Conservation (phyloP, 2,797 vertebrate species). For the Myotis planiceps region DNA sequence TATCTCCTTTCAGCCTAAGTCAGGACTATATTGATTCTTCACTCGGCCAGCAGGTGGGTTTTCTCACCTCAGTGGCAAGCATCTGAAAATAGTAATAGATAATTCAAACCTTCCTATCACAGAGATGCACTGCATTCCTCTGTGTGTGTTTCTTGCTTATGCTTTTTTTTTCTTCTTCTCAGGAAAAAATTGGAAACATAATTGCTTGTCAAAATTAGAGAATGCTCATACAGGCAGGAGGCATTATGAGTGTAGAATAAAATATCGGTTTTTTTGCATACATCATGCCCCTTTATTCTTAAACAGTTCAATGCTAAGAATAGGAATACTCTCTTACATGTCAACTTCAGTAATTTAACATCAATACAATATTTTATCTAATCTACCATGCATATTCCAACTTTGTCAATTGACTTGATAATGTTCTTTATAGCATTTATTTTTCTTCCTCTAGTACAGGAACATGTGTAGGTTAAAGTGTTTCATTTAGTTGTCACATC, state of each 20-base stretch:
- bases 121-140: neutral
- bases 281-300: too few relatives aligned
- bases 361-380: too few relatives aligned
- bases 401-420: too few relatives aligned
- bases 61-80: conserved; percentile 20
- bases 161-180: neutral
- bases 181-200: neutral
- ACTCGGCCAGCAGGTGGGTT: conserved; percentile 61
- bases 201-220: conserved; percentile 22
- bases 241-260: neutral
- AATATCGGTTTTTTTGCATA: too few relatives aligned
- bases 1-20: conserved; percentile 22
- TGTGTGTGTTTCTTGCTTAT: neutral
- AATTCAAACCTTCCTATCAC: conserved; percentile 39
- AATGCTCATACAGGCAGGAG: neutral
- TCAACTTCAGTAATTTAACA: too few relatives aligned
- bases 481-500: too few relatives aligned
- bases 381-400: too few relatives aligned
- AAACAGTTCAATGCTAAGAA: too few relatives aligned
- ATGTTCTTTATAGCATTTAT: too few relatives aligned
- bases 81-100: conserved; percentile 44
- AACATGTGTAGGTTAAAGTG: too few relatives aligned
- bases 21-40: neutral
- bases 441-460: too few relatives aligned
- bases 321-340: too few relatives aligned